Conservation (phyloP, 2,888 invertebrate species). For the Oxytorus armatus region DNA sequence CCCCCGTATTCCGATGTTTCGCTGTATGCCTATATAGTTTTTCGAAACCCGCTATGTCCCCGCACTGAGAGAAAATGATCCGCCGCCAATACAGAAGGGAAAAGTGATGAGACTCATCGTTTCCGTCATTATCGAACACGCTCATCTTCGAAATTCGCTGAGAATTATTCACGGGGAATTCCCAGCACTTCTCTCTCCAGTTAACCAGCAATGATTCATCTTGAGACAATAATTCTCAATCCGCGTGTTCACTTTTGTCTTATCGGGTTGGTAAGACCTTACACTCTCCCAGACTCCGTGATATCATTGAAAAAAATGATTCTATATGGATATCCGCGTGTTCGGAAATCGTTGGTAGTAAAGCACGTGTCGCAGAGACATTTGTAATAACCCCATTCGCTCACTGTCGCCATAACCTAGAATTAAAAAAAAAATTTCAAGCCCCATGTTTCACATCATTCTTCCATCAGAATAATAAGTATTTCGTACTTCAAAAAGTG, state of each 20-base stretch:
- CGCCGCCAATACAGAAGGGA: conserved; percentile 17
- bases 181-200: background rate
- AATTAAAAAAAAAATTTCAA: no score
- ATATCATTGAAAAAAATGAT: background rate
- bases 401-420: background rate
- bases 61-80: conserved; percentile 26
- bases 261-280: conserved; percentile 12
- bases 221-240: conserved; percentile 2
- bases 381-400: background rate
- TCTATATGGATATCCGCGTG: background rate
- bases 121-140: conserved; percentile 37
- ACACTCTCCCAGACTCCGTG: background rate
- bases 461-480: no score
- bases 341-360: background rate
- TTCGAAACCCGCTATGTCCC: background rate
- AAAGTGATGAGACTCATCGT: background rate
- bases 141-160: conserved; percentile 36
- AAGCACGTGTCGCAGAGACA: background rate
- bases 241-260: background rate
- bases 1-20: no score
- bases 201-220: conserved; percentile 21
- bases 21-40: no score
- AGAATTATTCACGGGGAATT: conserved; percentile 41
- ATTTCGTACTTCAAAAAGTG: no score
- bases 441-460: no score